Evolutionary conservation across 2,888 invertebrate genomes (phyloP).

Genomic region (Alloscopus bannaensis): DNA sequence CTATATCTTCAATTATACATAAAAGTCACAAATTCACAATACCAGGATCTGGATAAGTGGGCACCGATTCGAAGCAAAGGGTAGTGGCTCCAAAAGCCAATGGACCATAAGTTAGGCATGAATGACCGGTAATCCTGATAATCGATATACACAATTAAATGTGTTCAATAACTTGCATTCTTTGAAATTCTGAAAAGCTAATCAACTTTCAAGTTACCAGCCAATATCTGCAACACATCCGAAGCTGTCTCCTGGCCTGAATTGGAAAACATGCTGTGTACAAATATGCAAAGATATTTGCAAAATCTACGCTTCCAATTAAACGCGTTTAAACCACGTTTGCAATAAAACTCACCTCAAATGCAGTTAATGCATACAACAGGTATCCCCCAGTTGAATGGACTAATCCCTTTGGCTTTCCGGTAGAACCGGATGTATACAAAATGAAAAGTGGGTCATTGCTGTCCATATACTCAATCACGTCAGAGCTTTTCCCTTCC

Average conservation of each 20-base stretch:
- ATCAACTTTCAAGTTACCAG: constrained; percentile 74
- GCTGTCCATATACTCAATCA: constrained; percentile 76
- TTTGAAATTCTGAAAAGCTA: neutral
- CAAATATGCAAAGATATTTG: neutral
- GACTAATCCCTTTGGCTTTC: constrained; percentile 77
- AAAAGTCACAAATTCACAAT: too few species aligned
- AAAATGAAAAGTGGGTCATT: constrained; percentile 78
- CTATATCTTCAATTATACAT: neutral
- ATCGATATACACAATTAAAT: neutral
- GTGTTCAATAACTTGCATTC: too few species aligned
- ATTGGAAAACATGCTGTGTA: constrained; percentile 76
- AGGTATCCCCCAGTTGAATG: constrained; percentile 77
- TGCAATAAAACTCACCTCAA: constrained; percentile 74
- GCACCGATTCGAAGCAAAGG: constrained; percentile 77
- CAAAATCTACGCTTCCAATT: neutral
- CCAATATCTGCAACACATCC: constrained; percentile 78
- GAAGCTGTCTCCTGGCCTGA: constrained; percentile 75
- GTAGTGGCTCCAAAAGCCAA: constrained; percentile 77
- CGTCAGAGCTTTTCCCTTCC: constrained; percentile 71
- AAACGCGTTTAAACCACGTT: neutral
- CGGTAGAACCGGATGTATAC: constrained; percentile 78
- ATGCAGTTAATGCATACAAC: constrained; percentile 76
- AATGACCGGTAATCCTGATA: constrained; percentile 75
- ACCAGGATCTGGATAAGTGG: constrained; percentile 77
- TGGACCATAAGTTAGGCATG: constrained; percentile 78